Conservation (phyloP, 2,797 vertebrate species). For the Ctenopoma kingsleyae region DNA sequence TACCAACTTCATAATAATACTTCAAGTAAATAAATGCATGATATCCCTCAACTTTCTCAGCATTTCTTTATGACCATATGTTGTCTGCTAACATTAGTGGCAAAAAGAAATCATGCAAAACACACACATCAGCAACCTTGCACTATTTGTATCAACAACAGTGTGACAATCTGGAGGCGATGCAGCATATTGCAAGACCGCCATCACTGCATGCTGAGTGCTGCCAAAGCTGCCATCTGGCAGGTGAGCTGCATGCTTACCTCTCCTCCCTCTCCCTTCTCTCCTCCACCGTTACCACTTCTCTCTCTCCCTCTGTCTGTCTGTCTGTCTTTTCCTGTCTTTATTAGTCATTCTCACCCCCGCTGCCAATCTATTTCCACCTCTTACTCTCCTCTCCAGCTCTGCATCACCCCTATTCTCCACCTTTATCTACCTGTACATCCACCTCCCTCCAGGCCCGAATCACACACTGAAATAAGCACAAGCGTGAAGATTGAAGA, state of each 20-base stretch:
- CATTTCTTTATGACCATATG: conserved; percentile 58
- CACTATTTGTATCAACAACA: conserved; percentile 71
- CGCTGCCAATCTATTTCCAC: conserved; percentile 20
- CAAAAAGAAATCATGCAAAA: conserved; percentile 62
- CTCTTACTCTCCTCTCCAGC: conserved; percentile 9
- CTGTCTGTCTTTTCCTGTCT: conserved; percentile 20
- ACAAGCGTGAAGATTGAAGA: conserved; percentile 49
- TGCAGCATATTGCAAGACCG: conserved; percentile 67
- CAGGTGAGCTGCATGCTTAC: conserved; percentile 72
- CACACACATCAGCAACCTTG: conserved; percentile 76
- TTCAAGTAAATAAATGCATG: background rate
- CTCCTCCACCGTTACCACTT: conserved; percentile 38
- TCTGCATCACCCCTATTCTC: conserved; percentile 19
- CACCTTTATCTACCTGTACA: conserved; percentile 47
- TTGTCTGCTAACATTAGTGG: conserved; percentile 35
- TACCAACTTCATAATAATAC: conserved; percentile 7
- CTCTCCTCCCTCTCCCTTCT: conserved; percentile 58
- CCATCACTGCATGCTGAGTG: conserved; percentile 69
- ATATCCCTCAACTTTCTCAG: conserved; percentile 38
- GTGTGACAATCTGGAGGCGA: conserved; percentile 76
- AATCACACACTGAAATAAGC: conserved; percentile 49
- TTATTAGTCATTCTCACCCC: conserved; percentile 36
- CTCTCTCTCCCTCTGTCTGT: conserved; percentile 18
- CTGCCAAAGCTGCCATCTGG: conserved; percentile 82
- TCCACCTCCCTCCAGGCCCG: conserved; percentile 43